Evolutionary conservation across 2,888 invertebrate species (phyloP).

Genomic region (Cloeon dipterum): DNA sequence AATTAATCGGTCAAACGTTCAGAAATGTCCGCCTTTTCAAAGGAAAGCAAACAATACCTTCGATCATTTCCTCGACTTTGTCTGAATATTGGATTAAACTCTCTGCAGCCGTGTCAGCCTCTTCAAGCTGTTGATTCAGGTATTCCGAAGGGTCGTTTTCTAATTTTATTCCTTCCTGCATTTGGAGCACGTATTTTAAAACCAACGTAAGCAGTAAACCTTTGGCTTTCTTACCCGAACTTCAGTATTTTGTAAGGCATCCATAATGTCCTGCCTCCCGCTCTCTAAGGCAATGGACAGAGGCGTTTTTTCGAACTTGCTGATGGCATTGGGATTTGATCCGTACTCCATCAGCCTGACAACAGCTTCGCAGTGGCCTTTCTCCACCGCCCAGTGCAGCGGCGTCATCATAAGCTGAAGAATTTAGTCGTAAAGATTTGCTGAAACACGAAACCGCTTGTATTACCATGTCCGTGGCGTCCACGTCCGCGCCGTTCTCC

Average conservation of each 20-base stretch:
- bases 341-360: slow-evolving; percentile 45
- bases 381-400: slow-evolving; percentile 82
- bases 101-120: background rate
- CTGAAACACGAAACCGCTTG: background rate
- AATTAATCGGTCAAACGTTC: too few species aligned
- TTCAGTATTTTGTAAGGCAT: slow-evolving; percentile 22
- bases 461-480: slow-evolving; percentile 53
- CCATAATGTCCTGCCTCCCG: slow-evolving; percentile 32
- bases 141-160: background rate
- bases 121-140: background rate
- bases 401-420: slow-evolving; percentile 68
- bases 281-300: slow-evolving; percentile 41
- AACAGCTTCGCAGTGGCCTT: slow-evolving; percentile 45
- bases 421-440: background rate
- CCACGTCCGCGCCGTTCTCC: slow-evolving; percentile 42
- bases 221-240: too few species aligned
- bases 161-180: too few species aligned
- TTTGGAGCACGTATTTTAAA: too few species aligned
- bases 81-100: too few species aligned
- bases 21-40: too few species aligned
- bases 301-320: slow-evolving; percentile 53
- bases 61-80: too few species aligned
- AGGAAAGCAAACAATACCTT: too few species aligned
- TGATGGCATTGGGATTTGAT: slow-evolving; percentile 39
- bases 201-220: too few species aligned